Conservation (phyloP, 1,140 invertebrate genomes). For the Hesperophylax magnus region DNA sequence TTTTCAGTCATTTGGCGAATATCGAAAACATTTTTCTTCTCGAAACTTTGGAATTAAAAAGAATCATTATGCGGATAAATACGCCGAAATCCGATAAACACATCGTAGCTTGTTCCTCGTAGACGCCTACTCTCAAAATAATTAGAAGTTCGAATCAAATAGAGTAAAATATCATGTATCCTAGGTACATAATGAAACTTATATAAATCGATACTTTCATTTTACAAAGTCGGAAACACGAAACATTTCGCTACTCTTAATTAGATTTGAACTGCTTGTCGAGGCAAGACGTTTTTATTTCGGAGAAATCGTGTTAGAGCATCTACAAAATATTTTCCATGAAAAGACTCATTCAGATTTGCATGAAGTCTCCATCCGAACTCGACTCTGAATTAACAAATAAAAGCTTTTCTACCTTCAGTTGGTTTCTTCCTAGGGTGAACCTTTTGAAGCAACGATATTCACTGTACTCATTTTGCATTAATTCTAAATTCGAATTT, state of each 20-base stretch:
- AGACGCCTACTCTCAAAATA: too few species aligned
- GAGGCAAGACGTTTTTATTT: neutral
- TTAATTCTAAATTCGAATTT: too few species aligned
- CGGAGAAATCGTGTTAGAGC: neutral
- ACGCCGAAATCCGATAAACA: too few species aligned
- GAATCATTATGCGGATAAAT: too few species aligned
- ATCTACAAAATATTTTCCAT: neutral
- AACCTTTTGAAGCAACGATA: neutral
- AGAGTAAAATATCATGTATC: too few species aligned
- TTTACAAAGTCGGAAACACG: neutral
- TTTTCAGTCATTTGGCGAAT: too few species aligned
- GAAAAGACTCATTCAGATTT: conserved; percentile 4
- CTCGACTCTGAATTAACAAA: neutral
- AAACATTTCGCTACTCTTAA: neutral
- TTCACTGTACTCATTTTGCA: neutral
- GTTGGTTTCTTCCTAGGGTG: neutral
- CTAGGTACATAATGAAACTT: too few species aligned
- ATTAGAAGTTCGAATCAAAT: too few species aligned
- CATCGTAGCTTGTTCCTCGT: too few species aligned
- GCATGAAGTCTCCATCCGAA: neutral
- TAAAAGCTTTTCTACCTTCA: neutral
- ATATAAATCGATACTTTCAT: too few species aligned
- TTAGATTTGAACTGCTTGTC: neutral
- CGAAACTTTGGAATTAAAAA: too few species aligned
- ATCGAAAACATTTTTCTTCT: too few species aligned